Conservation (phyloP, 2,113 vertebrate genomes). For the Sigmodon hispidus region DNA sequence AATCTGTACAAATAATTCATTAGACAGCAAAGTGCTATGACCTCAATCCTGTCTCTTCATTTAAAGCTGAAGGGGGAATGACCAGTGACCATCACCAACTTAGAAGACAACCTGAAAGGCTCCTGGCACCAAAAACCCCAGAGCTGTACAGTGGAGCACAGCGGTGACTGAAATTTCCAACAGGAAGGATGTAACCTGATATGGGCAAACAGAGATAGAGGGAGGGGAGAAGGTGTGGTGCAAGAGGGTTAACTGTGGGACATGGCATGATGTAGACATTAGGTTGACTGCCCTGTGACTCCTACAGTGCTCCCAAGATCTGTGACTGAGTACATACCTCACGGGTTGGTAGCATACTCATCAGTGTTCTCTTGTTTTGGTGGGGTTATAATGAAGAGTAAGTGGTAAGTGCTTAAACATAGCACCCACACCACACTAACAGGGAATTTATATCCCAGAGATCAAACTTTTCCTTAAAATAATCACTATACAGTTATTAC, state of each 20-base stretch:
- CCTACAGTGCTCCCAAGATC: background rate
- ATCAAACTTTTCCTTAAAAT: slow-evolving; percentile 19
- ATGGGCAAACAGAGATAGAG: background rate
- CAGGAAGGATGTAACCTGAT: background rate
- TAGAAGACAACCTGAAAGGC: background rate
- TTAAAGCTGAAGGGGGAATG: slow-evolving; percentile 25
- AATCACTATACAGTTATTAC: slow-evolving; percentile 25
- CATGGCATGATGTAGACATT: background rate
- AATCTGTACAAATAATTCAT: slow-evolving; percentile 55
- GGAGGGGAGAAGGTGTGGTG: too few relatives aligned
- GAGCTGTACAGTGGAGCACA: background rate
- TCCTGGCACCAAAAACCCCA: background rate
- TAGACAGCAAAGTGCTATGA: background rate
- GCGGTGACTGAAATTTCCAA: background rate
- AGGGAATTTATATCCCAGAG: background rate
- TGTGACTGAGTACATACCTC: background rate
- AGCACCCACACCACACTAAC: background rate
- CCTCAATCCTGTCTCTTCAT: background rate
- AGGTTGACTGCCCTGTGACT: background rate
- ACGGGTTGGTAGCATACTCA: background rate
- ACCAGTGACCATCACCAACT: background rate
- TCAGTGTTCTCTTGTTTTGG: background rate
- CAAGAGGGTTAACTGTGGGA: background rate
- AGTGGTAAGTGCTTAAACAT: background rate
- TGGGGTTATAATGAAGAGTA: background rate